Evolutionary conservation across 2,888 invertebrate species (phyloP).

Genomic region (Empis stercorea): DNA sequence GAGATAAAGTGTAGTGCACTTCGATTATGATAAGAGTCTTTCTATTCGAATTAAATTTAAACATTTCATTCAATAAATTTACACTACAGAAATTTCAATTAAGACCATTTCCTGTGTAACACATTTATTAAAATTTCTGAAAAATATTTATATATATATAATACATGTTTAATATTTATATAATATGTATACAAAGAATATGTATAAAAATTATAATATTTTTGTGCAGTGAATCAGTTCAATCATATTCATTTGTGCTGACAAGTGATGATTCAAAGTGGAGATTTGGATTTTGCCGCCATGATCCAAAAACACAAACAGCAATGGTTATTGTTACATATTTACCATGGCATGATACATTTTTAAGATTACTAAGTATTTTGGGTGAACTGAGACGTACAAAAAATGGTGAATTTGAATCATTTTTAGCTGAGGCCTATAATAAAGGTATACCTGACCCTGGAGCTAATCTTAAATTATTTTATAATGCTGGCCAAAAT

Average conservation of each 20-base stretch:
- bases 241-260: slow-evolving; percentile 93
- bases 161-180: too few relatives aligned
- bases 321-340: slow-evolving; percentile 76
- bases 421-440: slow-evolving; percentile 54
- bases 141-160: too few relatives aligned
- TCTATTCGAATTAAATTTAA: too few relatives aligned
- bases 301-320: slow-evolving; percentile 78
- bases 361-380: slow-evolving; percentile 42
- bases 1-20: too few relatives aligned
- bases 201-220: too few relatives aligned
- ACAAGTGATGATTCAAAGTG: slow-evolving; percentile 92
- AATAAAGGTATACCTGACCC: slow-evolving; percentile 54
- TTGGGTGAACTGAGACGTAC: slow-evolving; percentile 29
- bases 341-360: slow-evolving; percentile 93
- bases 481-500: slow-evolving; percentile 44
- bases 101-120: too few relatives aligned
- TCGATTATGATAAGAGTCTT: too few relatives aligned
- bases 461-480: slow-evolving; percentile 49
- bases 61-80: background rate
- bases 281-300: slow-evolving; percentile 95
- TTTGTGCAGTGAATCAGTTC: slow-evolving; percentile 56
- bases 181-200: too few relatives aligned
- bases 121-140: too few relatives aligned
- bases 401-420: slow-evolving; percentile 25
- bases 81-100: background rate